A percentile compares a stretch with the other conserved stretches of the same genome.
Conservation (phyloP, 2,797 vertebrate genomes). For the Acipenser oxyrinchus region DNA sequence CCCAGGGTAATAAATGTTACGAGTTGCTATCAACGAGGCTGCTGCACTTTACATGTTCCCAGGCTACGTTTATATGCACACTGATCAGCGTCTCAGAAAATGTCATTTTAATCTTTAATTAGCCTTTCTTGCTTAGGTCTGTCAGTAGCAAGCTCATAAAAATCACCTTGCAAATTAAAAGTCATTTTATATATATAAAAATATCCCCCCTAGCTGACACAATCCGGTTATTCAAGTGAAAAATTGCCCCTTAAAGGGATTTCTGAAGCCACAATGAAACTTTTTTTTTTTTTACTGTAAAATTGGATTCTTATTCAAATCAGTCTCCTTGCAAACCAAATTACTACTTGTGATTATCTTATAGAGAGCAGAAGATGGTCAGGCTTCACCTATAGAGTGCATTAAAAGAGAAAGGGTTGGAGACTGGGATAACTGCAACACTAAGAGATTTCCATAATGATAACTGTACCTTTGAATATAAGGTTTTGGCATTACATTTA, state of each 20-base stretch:
- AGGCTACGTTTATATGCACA: slow-evolving; percentile 6
- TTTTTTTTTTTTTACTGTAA: slow-evolving; percentile 43
- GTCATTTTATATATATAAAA: slow-evolving; percentile 37
- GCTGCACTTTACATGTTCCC: neutral
- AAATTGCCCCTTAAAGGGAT: slow-evolving; percentile 50
- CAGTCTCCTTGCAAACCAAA: slow-evolving; percentile 44
- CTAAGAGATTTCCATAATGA: too few relatives aligned
- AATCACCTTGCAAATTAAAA: slow-evolving; percentile 37
- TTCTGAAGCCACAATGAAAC: slow-evolving; percentile 44
- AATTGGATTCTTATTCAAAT: slow-evolving; percentile 57
- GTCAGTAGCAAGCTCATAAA: slow-evolving; percentile 9
- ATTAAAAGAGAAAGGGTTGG: slow-evolving; percentile 32
- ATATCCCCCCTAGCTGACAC: slow-evolving; percentile 27
- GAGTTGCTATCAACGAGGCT: slow-evolving; percentile 1
- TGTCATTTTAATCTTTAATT: slow-evolving; percentile 19
- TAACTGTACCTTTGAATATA: too few relatives aligned
- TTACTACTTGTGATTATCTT: slow-evolving; percentile 54
- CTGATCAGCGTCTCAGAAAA: slow-evolving; percentile 11
- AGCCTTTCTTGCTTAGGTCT: slow-evolving; percentile 6
- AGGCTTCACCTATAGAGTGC: slow-evolving; percentile 36
- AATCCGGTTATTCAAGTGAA: slow-evolving; percentile 51
- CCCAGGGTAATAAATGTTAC: slow-evolving; percentile 15
- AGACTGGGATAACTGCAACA: slow-evolving; percentile 8
- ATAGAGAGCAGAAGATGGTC: slow-evolving; percentile 43
- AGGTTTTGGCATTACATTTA: too few relatives aligned